Evolutionary conservation across 2,113 vertebrate genomes (phyloP), one percentile per base, ranked within the genome.

Genomic region (Spheniscus mendiculus): DNA sequence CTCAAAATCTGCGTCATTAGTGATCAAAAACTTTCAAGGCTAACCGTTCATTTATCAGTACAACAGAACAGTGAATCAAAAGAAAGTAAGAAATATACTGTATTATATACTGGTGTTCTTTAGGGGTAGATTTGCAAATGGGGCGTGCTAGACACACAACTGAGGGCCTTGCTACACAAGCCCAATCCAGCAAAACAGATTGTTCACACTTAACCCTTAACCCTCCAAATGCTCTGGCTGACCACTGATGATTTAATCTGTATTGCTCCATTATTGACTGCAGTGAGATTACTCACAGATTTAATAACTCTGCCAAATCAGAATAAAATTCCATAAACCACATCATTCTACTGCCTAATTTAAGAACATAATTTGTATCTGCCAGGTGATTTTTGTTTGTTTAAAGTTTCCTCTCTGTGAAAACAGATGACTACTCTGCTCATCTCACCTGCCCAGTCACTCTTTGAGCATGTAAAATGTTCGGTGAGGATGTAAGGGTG

Each of bases 291-390:
- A 87, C 52, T 92, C 63, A 71, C 81, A 45, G 74, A 56, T 90
- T 90, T 74, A 93, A 92, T 80, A 93, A 83, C 49, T 63, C 61
- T 61, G 25, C 34, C 83, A 83, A 94, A 94, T 93, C 80, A 94
- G 52, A 91, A 73, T 77, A 42, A 81, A 86, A 93, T 95, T 87
- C 58, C 40, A 86, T 76, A 92, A 96, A 71, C 19, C 4, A 71
- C 69, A 71, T 66, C 1, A 73, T 81, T 81, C 56, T 47, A 76
- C 40, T 69, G 52, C 25, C 27, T 84, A 89, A 81, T 89, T 71
- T 71, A 74, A 70, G 47, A 84, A 44, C 3, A 71, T 56, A 78
- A 72, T 82, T 91, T 78, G 19, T 70, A 56, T 71, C 26, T 76
- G 36, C 18, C 47, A 79, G 72, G 13, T 65, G 22, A 66, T 76